Evolutionary conservation across 30 jellyfish, hydroid and myxozoan genomes (phyloP), one percentile per base, ranked within the genome.

Genomic region (Sanderia malayensis): DNA sequence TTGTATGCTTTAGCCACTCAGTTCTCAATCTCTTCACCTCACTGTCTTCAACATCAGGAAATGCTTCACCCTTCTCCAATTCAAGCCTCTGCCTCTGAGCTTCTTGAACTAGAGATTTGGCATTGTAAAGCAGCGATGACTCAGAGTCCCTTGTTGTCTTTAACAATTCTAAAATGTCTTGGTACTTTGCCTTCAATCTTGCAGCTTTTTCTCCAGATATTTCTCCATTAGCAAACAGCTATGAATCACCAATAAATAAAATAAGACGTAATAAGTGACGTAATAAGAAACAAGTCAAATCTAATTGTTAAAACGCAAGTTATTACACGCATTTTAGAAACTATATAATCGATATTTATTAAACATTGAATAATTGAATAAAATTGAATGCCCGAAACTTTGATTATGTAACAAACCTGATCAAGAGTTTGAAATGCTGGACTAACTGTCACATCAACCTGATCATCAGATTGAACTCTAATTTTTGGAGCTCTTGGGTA

Each of bases 31-130:
- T 81, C 64, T 83, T 90, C 18, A 76, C 94, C 27, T 90, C 98
- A 82, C 73, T 90, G 76, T 90, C 98, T 26, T 83, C 98, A 70
- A 63, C 92, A 41, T 85, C 80, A 34, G 96, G 96, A 73, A 82
- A 90, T 6, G 82, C 74, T 64, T 90, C 98, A 1, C 98, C 94
- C 32, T 79, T 77, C 24, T 84, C 94, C 26, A 90, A 60, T 31
- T 82, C 94, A 30, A 74, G 57, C 13, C 82, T 71, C 55, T 81
- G 95, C 65, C 64, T 83, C 61, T 90, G 96, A 1, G 61, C 91
- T 15, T 68, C 74, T 67, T 90, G 93, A 67, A 82, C 30, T 31
- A 84, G 71, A n/a, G 89, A 65, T 58, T 82, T 90, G 13, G 96
- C 98, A 26, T 83, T 49, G 47, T 74, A 49, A 10, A 90, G 81